Evolutionary conservation across 2,888 invertebrate genomes (phyloP).

Genomic region (Adineta ricciae): DNA sequence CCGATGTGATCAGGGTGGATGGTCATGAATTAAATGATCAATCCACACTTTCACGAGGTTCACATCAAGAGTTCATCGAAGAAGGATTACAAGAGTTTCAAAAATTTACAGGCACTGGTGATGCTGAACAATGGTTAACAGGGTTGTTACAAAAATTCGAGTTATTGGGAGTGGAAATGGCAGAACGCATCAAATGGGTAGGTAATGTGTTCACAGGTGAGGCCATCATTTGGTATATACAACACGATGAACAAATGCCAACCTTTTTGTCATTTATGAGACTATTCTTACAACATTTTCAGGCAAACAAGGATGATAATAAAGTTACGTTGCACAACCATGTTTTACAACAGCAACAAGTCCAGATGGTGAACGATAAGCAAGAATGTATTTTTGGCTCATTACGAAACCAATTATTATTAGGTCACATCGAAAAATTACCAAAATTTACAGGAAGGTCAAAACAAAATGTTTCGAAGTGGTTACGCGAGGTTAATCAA

Average conservation of each 20-base stretch:
- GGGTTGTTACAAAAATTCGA: background rate
- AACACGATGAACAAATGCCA: background rate
- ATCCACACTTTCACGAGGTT: background rate
- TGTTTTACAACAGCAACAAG: background rate
- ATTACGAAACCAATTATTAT: background rate
- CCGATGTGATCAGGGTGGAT: background rate
- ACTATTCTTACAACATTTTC: background rate
- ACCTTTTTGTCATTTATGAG: background rate
- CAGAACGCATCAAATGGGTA: background rate
- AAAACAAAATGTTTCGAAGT: background rate
- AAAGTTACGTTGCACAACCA: background rate
- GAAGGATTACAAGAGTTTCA: background rate
- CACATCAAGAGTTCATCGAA: background rate
- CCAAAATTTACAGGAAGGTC: background rate
- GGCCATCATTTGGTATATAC: background rate
- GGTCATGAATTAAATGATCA: background rate
- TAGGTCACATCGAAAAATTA: background rate
- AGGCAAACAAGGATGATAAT: background rate
- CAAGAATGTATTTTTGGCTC: background rate
- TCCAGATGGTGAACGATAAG: background rate
- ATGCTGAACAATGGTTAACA: background rate
- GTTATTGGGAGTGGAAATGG: background rate
- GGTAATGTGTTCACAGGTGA: background rate
- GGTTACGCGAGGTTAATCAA: background rate
- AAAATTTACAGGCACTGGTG: background rate